phyloP scores from a whole-genome alignment of 2,888 invertebrate genomes.

The Metellina segmentata region DNA sequence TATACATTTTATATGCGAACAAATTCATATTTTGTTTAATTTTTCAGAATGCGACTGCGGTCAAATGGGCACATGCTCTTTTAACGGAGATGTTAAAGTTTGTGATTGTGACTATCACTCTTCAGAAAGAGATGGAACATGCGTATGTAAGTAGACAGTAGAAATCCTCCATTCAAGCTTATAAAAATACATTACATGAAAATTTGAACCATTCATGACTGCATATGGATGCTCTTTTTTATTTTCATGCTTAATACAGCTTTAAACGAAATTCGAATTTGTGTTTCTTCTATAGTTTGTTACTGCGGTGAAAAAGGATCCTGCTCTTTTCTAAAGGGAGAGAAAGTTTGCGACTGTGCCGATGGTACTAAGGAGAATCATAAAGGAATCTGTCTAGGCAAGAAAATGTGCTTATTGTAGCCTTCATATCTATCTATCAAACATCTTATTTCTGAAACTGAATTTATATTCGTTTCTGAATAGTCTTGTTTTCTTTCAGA shows the following conservation, averaged over 20 bases:
- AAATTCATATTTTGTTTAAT: background rate
- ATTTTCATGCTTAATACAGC: background rate
- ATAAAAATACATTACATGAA: background rate
- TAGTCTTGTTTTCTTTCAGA: background rate
- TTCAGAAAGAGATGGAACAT: slow-evolving; percentile 22
- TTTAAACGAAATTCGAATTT: background rate
- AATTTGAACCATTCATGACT: background rate
- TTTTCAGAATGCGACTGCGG: slow-evolving; percentile 43
- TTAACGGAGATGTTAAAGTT: background rate
- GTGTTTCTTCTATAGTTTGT: background rate
- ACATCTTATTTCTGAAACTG: too few relatives aligned
- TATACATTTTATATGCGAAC: too few relatives aligned
- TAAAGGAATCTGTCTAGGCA: slow-evolving; percentile 14
- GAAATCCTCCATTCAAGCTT: background rate
- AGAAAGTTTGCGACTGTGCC: slow-evolving; percentile 24
- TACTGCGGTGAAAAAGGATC: background rate
- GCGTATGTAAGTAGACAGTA: slow-evolving; percentile 19
- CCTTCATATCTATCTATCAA: background rate
- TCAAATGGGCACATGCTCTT: background rate
- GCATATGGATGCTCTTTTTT: background rate
- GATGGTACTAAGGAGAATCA: background rate
- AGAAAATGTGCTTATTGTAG: background rate
- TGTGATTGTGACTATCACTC: background rate
- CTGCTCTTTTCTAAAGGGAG: background rate
- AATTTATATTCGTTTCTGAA: background rate